Evolutionary conservation across 2,888 invertebrate species (phyloP), one percentile per base, ranked within the genome.

Genomic region (Drosophila birchii): DNA sequence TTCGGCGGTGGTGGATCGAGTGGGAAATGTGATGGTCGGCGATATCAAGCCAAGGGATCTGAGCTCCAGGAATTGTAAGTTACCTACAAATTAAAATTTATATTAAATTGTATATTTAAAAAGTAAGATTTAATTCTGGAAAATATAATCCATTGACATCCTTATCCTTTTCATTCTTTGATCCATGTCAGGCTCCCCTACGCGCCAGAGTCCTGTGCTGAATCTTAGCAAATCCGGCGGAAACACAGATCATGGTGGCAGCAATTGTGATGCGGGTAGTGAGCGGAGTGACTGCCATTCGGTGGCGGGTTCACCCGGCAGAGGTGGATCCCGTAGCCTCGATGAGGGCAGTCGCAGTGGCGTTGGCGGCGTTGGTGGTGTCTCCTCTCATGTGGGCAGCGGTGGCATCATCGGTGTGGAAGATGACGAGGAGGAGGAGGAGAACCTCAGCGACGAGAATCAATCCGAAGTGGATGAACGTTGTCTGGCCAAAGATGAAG

Each of bases 141-240:
- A 51, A 38, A 16, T 5, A 26, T 26, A 5, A 26, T 6, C 3
- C 11, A 26, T 14, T 14, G 8, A 23, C 32, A 6, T 45, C 14
- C 29, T 6, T 39, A n/a, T 29, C 3, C 49, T 34, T 26, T 53
- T 29, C 5, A n/a, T 41, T 12, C 16, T 14, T 23, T 8, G 9
- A 34, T 16, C 2, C 11, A 5, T 38, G 32, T 1, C 80, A 93
- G 93, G 81, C 94, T 97, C 97, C 73, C 96, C 97, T 78, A 96
- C 96, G 89, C 96, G 96, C 62, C 97, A 97, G 94, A 98, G 97
- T 95, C 98, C 98, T 75, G 97, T 98, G 80, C 93, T 98, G 89
- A 98, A 98, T 93, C 94, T 98, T 69, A 97, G 98, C 62, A 98
- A 98, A 93, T 97, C 96, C 66, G 97, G 96, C 60, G 96, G 93